Percentiles rank a stretch among this genome's conserved stretches.
Conservation (phyloP, 2,113 vertebrate genomes). For the Hippoglossus stenolepis region DNA sequence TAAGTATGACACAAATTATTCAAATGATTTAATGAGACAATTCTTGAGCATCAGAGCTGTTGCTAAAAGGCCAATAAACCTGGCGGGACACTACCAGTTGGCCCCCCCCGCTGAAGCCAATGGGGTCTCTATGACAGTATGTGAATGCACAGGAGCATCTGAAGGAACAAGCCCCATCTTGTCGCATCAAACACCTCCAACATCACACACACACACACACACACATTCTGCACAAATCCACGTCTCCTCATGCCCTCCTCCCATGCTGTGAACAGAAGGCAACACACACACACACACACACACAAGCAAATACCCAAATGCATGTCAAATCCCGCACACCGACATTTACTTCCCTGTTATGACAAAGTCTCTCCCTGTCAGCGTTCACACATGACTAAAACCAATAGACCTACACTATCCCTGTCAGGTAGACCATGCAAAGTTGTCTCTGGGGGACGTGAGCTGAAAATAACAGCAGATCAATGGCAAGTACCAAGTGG, state of each 20-base stretch:
- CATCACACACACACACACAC: not conserved
- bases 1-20: not conserved
- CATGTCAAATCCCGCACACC: not conserved
- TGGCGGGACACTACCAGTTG: constrained; percentile 15
- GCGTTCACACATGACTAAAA: not conserved
- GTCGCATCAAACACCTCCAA: constrained; percentile 19
- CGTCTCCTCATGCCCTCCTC: not conserved
- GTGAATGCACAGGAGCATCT: constrained; percentile 25
- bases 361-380: constrained; percentile 12
- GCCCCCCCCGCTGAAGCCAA: not conserved
- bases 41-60: constrained; percentile 1
- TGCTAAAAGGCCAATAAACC: constrained; percentile 37
- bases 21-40: not conserved
- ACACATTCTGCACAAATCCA: constrained; percentile 7
- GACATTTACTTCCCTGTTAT: not conserved
- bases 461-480: constrained; percentile 74
- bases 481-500: constrained; percentile 65
- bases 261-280: not conserved
- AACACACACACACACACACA: not conserved
- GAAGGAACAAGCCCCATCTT: not conserved
- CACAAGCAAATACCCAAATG: not conserved
- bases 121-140: not conserved
- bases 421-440: constrained; percentile 51
- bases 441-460: constrained; percentile 58
- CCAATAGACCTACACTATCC: not conserved